These are phyloP conservation scores for Sesamia inferens DNA, from an alignment of 2,888 invertebrate genomes.

Conservation along the genomic window DNA sequence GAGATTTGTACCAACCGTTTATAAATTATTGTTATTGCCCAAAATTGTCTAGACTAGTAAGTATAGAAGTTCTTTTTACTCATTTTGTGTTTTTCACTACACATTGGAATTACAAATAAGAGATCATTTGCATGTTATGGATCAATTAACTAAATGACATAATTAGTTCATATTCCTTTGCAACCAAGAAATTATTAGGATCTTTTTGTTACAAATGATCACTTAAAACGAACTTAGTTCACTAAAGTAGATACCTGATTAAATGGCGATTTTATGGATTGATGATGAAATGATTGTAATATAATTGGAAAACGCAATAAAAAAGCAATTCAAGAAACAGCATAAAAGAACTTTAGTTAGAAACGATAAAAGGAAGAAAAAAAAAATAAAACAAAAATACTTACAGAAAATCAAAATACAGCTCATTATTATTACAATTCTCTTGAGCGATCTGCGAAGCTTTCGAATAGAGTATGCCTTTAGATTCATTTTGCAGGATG, in stretches of 20 bases:
- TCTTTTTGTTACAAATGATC: neutral
- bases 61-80: neutral
- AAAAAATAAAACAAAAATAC: constrained; percentile 50
- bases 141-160: too few species aligned
- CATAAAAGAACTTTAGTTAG: neutral
- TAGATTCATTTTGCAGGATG: constrained; percentile 91
- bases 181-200: neutral
- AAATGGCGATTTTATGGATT: neutral
- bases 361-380: constrained; percentile 5
- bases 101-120: neutral
- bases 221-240: neutral
- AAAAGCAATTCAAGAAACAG: neutral
- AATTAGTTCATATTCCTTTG: neutral
- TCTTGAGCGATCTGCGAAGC: constrained; percentile 88
- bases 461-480: constrained; percentile 89
- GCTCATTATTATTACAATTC: constrained; percentile 82
- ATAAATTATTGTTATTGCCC: neutral
- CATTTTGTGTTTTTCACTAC: neutral
- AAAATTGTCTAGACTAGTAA: constrained; percentile 2
- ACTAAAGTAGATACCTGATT: neutral
- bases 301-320: neutral
- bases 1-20: neutral
- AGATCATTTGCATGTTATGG: neutral
- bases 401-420: constrained; percentile 91
- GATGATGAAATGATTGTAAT: neutral